These are phyloP conservation scores for Opisthocomus hoazin DNA, from an alignment of 2,113 vertebrate genomes.

Conservation along the genomic window DNA sequence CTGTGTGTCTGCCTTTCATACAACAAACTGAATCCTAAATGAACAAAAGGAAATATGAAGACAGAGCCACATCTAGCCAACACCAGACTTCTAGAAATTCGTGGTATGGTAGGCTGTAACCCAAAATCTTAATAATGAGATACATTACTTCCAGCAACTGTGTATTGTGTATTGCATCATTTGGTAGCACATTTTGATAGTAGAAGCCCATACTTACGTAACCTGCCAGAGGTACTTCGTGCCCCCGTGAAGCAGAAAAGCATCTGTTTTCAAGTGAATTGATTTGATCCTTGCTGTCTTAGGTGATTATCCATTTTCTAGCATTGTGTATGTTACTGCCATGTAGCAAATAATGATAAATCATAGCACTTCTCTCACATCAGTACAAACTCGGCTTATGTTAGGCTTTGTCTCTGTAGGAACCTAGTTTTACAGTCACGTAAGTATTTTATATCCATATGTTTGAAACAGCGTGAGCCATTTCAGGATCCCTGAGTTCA, in stretches of 20 bases:
- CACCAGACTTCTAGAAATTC: neutral
- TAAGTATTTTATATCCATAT: neutral
- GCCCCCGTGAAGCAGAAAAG: neutral
- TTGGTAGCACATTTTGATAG: neutral
- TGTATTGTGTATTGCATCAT: neutral
- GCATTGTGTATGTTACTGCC: neutral
- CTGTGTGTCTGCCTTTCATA: neutral
- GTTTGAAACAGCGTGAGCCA: neutral
- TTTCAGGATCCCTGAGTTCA: neutral
- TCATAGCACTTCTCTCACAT: neutral
- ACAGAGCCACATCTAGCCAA: neutral
- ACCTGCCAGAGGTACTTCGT: neutral
- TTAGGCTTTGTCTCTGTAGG: neutral
- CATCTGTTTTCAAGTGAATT: neutral
- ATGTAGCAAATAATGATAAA: neutral
- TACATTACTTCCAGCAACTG: neutral
- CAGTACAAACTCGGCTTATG: neutral
- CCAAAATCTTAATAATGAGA: neutral
- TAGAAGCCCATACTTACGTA: neutral
- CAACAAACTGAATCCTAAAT: neutral
- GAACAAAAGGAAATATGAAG: neutral
- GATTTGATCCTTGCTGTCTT: neutral
- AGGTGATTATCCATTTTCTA: neutral
- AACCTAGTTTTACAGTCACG: neutral
- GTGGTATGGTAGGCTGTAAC: neutral